phyloP scores from a whole-genome alignment of 2,113 vertebrate species.

The Lota lota region DNA sequence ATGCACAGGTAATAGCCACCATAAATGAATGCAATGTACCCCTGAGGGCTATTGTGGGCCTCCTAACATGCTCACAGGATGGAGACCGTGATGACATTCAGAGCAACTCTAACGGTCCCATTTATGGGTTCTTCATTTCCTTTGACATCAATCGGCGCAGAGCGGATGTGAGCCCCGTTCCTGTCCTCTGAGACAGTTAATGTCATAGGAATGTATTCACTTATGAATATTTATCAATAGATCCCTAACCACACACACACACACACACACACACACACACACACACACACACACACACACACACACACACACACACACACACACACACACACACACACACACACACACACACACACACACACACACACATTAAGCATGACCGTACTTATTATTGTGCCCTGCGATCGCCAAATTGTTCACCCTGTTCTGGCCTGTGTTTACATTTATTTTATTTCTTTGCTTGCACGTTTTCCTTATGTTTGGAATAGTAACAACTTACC shows the following conservation, averaged over 20 bases:
- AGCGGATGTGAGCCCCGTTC: conserved; percentile 26
- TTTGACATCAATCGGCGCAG: conserved; percentile 39
- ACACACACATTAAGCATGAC: no score
- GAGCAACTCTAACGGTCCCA: conserved; percentile 47
- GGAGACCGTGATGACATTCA: conserved; percentile 52
- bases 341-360: no score
- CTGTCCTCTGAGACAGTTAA: conserved; percentile 47
- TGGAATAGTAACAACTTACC: no score
- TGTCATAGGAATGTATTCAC: conserved; percentile 44
- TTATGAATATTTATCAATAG: conserved; percentile 63
- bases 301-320: no score
- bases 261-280: no score
- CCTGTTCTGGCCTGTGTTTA: no score
- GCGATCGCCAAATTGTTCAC: no score
- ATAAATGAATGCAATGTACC: conserved; percentile 46
- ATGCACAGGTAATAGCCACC: conserved; percentile 38
- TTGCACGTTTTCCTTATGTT: no score
- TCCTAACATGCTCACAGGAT: conserved; percentile 28
- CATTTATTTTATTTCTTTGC: no score
- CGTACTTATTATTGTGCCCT: no score
- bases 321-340: no score
- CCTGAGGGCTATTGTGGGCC: conserved; percentile 22
- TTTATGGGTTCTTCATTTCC: conserved; percentile 56
- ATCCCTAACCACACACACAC: not conserved
- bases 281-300: no score